phyloP scores from a whole-genome alignment of 2,797 vertebrate species.

The Euthynnus affinis region DNA sequence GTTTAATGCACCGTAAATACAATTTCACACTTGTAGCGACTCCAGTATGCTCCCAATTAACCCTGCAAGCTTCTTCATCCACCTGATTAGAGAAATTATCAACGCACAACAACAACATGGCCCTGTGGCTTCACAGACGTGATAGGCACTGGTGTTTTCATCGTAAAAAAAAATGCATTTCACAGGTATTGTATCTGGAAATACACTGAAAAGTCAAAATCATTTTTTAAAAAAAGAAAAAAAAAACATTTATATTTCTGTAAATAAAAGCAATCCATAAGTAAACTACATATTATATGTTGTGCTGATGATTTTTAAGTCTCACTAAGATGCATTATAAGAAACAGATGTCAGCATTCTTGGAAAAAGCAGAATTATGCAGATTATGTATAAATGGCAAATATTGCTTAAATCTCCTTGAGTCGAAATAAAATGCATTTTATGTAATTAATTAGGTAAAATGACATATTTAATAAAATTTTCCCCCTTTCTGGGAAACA shows the following conservation, averaged over 20 bases:
- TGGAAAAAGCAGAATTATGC: background rate
- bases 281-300: background rate
- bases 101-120: constrained; percentile 76
- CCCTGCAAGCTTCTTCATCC: constrained; percentile 80
- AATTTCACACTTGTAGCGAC: constrained; percentile 81
- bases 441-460: background rate
- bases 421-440: background rate
- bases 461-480: background rate
- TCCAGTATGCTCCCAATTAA: constrained; percentile 86
- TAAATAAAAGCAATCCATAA: background rate
- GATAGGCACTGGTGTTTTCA: constrained; percentile 48
- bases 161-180: constrained; percentile 42
- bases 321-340: background rate
- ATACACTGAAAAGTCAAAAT: constrained; percentile 22
- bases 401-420: background rate
- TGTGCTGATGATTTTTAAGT: background rate
- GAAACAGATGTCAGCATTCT: background rate
- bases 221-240: no score
- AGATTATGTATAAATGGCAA: background rate
- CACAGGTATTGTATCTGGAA: constrained; percentile 23
- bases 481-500: background rate
- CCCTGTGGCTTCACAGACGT: constrained; percentile 54
- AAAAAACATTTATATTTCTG: constrained; percentile 26
- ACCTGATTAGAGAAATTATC: constrained; percentile 87
- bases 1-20: constrained; percentile 79